These are phyloP conservation scores for Abramis brama DNA, from an alignment of 2,113 vertebrate genomes.

Conservation along the genomic window DNA sequence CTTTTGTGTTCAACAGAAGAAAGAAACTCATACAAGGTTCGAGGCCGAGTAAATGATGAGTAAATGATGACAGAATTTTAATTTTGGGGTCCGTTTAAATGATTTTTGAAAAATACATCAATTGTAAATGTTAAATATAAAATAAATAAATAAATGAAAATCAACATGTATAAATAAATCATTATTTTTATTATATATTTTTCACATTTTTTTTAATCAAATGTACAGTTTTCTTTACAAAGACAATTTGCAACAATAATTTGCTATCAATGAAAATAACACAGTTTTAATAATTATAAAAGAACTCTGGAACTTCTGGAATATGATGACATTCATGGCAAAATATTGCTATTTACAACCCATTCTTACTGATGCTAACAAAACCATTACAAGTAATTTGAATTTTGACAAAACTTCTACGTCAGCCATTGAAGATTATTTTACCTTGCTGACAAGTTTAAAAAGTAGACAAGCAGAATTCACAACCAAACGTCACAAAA, in stretches of 20 bases:
- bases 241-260: background rate
- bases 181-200: background rate
- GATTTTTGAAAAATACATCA: too few relatives aligned
- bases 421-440: background rate
- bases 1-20: too few relatives aligned
- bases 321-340: background rate
- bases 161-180: too few relatives aligned
- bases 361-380: background rate
- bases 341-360: background rate
- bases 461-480: background rate
- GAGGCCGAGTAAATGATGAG: too few relatives aligned
- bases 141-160: background rate
- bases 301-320: background rate
- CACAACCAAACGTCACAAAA: background rate
- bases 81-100: too few relatives aligned
- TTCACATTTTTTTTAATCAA: too few relatives aligned
- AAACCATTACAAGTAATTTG: background rate
- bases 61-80: too few relatives aligned
- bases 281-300: background rate
- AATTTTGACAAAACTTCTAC: background rate
- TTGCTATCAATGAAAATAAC: background rate
- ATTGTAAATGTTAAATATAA: background rate
- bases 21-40: too few relatives aligned
- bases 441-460: background rate
- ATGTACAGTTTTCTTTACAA: background rate